Conservation (phyloP, 1,140 invertebrate species). For the Reticulitermes speratus region DNA sequence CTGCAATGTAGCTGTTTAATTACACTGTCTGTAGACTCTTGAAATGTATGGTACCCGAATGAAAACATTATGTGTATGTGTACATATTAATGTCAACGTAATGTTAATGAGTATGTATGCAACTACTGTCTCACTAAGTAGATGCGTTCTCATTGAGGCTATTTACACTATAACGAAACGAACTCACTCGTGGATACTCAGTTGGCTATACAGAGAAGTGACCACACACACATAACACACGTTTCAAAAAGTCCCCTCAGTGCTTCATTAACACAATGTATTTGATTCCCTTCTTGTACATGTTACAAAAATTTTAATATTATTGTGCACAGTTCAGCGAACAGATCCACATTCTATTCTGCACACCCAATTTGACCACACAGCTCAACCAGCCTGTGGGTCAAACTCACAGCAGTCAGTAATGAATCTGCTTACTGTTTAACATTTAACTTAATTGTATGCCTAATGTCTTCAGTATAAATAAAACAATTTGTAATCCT, state of each 20-base stretch:
- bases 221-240: neutral
- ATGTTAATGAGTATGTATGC: constrained; percentile 31
- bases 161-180: neutral
- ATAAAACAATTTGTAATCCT: constrained; percentile 27
- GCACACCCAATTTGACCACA: neutral
- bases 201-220: neutral
- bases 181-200: constrained; percentile 1
- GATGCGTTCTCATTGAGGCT: constrained; percentile 13
- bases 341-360: constrained; percentile 11
- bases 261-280: neutral
- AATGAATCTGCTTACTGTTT: neutral
- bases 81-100: constrained; percentile 30
- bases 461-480: constrained; percentile 25
- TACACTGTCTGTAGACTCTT: constrained; percentile 23
- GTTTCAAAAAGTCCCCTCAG: neutral
- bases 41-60: constrained; percentile 20
- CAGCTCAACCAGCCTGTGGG: neutral
- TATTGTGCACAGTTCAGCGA: neutral
- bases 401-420: neutral
- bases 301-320: neutral
- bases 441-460: neutral
- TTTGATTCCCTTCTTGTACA: neutral
- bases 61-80: constrained; percentile 27
- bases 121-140: constrained; percentile 16
- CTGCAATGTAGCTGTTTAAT: neutral